Percentiles rank a stretch among this genome's conserved stretches.
Evolutionary conservation across 2,888 invertebrate genomes (phyloP).

Genomic region (Hypolimnas misippus): DNA sequence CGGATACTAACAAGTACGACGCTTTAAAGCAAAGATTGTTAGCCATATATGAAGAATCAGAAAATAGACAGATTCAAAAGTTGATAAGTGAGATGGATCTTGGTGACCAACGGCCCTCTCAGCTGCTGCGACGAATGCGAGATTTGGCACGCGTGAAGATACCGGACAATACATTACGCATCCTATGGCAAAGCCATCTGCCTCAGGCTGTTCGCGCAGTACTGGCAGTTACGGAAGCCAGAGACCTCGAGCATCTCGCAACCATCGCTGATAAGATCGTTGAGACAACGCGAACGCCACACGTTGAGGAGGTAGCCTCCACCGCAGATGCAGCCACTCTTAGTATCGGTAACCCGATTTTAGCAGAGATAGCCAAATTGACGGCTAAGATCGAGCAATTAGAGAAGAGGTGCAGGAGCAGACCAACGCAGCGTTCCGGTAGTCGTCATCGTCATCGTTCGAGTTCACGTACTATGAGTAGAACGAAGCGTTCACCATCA

Average conservation of each 20-base stretch:
- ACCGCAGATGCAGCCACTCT: too few relatives aligned
- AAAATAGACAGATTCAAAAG: background rate
- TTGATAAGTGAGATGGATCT: constrained; percentile 24
- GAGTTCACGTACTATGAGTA: constrained; percentile 10
- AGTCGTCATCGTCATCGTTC: background rate
- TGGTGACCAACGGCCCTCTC: constrained; percentile 35
- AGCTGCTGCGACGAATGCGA: constrained; percentile 33
- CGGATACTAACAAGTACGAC: constrained; percentile 34
- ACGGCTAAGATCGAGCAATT: too few relatives aligned
- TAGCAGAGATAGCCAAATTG: too few relatives aligned
- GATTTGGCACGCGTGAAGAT: constrained; percentile 22
- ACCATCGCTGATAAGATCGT: constrained; percentile 40
- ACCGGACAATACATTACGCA: constrained; percentile 32
- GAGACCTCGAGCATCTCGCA: constrained; percentile 28
- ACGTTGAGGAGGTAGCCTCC: too few relatives aligned
- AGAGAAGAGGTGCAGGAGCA: background rate
- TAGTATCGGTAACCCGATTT: too few relatives aligned
- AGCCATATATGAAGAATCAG: constrained; percentile 8
- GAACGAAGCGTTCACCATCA: background rate
- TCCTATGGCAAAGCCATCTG: constrained; percentile 38
- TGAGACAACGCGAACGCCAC: too few relatives aligned
- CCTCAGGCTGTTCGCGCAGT: constrained; percentile 33
- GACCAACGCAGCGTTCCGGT: background rate
- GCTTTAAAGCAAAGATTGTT: constrained; percentile 34
- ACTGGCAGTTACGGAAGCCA: constrained; percentile 26